A percentile compares a stretch with the other conserved stretches of the same genome.
These are phyloP conservation scores for Nycticebus coucang DNA, from an alignment of 2,113 vertebrate genomes.

Conservation along the genomic window DNA sequence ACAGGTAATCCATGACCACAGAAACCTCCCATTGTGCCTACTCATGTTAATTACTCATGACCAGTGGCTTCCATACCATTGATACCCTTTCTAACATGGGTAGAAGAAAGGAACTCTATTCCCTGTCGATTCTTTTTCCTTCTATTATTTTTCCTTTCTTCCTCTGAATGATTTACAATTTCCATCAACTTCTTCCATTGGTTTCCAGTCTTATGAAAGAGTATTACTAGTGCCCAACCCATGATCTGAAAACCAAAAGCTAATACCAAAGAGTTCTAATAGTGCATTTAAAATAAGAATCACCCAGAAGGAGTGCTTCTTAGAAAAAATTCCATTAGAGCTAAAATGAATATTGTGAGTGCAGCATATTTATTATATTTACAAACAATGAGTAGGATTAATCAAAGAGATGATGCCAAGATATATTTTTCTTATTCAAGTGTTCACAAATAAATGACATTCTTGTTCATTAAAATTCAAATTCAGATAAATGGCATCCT, in stretches of 20 bases:
- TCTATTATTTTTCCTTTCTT: neutral
- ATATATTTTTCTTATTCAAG: constrained; percentile 44
- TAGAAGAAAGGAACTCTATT: neutral
- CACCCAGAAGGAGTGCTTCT: neutral
- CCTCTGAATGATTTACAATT: neutral
- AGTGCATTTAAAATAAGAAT: neutral
- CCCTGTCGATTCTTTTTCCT: neutral
- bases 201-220: neutral
- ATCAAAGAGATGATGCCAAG: constrained; percentile 59
- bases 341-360: neutral
- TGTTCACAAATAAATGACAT: constrained; percentile 58
- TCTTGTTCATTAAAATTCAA: constrained; percentile 70
- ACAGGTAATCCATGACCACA: neutral
- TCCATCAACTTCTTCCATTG: neutral
- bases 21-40: neutral
- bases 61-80: neutral
- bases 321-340: constrained; percentile 40
- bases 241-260: neutral
- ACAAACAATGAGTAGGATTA: constrained; percentile 54
- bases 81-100: neutral
- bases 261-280: neutral
- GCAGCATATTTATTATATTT: constrained; percentile 36
- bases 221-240: neutral
- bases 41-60: neutral
- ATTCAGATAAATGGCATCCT: constrained; percentile 51